Percentiles rank a stretch among this genome's conserved stretches.
phyloP scores from a whole-genome alignment of 2,888 invertebrate species.

The Doris montereyensis region DNA sequence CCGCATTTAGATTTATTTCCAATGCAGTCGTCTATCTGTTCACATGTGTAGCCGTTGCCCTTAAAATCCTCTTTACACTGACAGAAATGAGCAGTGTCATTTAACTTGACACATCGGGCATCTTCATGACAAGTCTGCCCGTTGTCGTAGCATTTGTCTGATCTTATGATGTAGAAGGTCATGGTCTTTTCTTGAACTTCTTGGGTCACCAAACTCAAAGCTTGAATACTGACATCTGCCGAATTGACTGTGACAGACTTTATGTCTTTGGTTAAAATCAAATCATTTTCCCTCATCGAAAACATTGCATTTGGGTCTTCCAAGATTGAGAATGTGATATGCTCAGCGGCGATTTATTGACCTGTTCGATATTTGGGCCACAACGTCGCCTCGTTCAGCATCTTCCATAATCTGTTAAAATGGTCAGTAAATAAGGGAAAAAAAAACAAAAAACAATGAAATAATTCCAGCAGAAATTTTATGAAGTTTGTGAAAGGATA shows the following conservation, averaged over 20 bases:
- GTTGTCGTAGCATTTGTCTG: conserved; percentile 43
- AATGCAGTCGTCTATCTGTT: conserved; percentile 48
- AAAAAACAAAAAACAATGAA: too few relatives aligned
- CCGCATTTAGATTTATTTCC: conserved; percentile 36
- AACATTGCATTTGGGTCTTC: conserved; percentile 48
- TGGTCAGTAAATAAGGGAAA: not conserved
- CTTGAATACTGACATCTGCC: conserved; percentile 46
- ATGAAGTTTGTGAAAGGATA: too few relatives aligned
- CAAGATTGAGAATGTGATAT: conserved; percentile 46
- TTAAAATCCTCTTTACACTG: conserved; percentile 50
- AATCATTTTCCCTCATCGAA: conserved; percentile 46
- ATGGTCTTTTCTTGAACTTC: conserved; percentile 46
- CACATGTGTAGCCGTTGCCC: conserved; percentile 49
- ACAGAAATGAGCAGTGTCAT: conserved; percentile 45
- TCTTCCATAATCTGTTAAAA: conserved; percentile 39
- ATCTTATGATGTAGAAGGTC: conserved; percentile 45
- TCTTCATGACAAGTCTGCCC: conserved; percentile 47
- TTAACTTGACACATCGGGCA: conserved; percentile 48
- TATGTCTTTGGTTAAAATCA: conserved; percentile 46
- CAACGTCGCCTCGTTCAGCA: conserved; percentile 42
- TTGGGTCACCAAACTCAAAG: conserved; percentile 47
- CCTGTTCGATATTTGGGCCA: conserved; percentile 48
- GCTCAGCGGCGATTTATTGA: conserved; percentile 42
- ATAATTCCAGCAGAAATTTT: too few relatives aligned
- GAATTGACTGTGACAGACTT: conserved; percentile 43